Base-by-base conservation (phyloP, 2,797 vertebrate species). In the Monodelphis domestica region DNA sequence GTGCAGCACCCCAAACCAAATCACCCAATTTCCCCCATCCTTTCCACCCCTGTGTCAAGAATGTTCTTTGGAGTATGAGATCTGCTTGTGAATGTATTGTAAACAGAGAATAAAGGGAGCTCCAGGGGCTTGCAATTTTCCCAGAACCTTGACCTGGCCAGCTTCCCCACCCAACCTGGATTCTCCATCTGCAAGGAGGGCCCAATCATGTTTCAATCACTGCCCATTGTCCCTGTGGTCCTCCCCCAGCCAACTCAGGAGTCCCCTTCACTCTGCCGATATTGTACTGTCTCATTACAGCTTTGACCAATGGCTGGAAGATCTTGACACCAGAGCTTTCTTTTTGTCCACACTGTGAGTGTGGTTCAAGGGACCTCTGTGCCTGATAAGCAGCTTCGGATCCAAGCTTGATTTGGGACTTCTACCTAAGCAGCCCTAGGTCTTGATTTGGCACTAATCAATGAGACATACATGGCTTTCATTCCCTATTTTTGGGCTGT, bases 51-150 rank as follows among this genome's bases (percentile, higher is more conserved):
- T 53, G 7, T 96, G 93, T 97, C 95, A 96, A 97, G 97, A 98
- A 98, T 94, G 93, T 97, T 98, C 98, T 98, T 98, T 97, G 97
- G 96, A 97, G 92, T 97, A 94, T 9, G 87, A 97, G 96, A 97
- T 97, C 38, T 2, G 87, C 94, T 97, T 96, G 95, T 97, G 97
- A 30, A 92, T 96, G 97, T 96, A 97, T 95, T 96, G 88, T 94
- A 90, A 94, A 95, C 33, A 55, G 26, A 33, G 95, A 0, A 33
- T 0, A 2, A 95, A 84, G 92, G 94, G 89, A 88, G 54, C 84
- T 59, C 87, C 51, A 55, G 91, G 94, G 93, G 88, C 57, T 89
- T 87, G 50, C 38, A 89, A 94, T 93, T 89, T 95, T 84, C 70
- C 70, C 38, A 45, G 24, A 84, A 45, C 70, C 21, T 84, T 84